Evolutionary conservation across 1,140 invertebrate species (phyloP), one percentile per base, ranked within the genome.

Genomic region (Drosophila nasuta): DNA sequence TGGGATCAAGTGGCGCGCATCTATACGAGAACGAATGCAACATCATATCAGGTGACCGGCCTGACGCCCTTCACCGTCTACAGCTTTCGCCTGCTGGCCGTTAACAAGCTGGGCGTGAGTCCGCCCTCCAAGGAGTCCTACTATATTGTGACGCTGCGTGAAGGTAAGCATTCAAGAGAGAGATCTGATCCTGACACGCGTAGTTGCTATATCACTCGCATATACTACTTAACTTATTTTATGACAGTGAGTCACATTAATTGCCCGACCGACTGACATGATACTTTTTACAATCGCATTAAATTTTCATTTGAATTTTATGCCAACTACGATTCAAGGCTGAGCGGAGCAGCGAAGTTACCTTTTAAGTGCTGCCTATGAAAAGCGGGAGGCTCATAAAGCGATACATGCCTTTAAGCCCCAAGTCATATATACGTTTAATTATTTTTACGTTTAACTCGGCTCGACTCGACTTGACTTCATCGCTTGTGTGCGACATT

Each of bases 31-130:
- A 94, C 93, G 79, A 96, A 96, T 93, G 92, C 93, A 45, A 95
- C 95, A 52, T 94, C 93, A 79, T 95, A 95, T 93, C 93, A 94
- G 85, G 94, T 96, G 76, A 94, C 93, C 65, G 94, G 94, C 54
- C 93, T 96, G 64, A 93, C 93, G 69, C 96, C 96, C 13, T 96
- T 95, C 92, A 96, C 95, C 33, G 95, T 96, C 51, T 96, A 96
- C 92, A 96, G 95, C 91, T 96, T 96, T 93, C 94, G 95, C 60
- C 94, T 96, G 65, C 92, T 95, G 52, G 96, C 95, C 38, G 95
- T 96, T 45, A 97, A 96, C 92, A 94, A 94, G 57, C 94, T 96
- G 89, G 96, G 96, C 63, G 93, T 93, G 49, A 96, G 96, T 91
- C 92, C 93, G 45, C 95, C 96, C 48, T 96, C 95, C 92, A 95